Evolutionary conservation across 2,113 vertebrate species (phyloP), one percentile per base, ranked within the genome.

Genomic region (Parotia lawesii): DNA sequence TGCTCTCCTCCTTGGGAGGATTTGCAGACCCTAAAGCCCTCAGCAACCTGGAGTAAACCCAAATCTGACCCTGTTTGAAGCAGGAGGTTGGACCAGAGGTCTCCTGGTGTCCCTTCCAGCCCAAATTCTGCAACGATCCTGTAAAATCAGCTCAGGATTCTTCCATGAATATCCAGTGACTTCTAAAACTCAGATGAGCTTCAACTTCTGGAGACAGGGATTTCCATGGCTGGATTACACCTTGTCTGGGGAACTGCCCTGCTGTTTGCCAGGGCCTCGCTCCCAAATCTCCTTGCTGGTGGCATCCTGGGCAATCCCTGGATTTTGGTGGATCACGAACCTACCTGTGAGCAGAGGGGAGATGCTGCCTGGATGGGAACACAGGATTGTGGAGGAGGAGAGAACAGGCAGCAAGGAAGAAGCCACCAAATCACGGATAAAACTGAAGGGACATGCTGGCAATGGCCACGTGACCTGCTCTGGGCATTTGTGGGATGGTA

Each of bases 161-260:
- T 60, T 40, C 65, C 14, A 3, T 17, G 24, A 16, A 27, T 20
- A 51, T 25, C 35, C 62, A 33, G 8, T 15, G 3, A 31, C 25
- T 80, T 50, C 44, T 24, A 9, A 28, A 84, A 25, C 38, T 56
- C 47, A 16, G 11, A 0, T 2, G 42, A 75, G 29, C 37, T 61
- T 70, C 35, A 17, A 0, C 37, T 60, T 42, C 45, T 60, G 35
- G 24, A 23, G 44, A 19, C 28, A 15, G 38, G 35, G 40, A 54
- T 14, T 70, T 81, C 16, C 37, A 29, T 0, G 0, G 5, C 14
- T 53, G 56, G 56, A 23, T 35, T 15, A 15, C 14, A 35, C 3
- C 11, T 28, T 0, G 0, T 0, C 0, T 19, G 45, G 17, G 18
- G 35, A 72, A 4, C 31, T 57, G 56, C 21, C 21, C 33, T 48